Evolutionary conservation across 2,888 invertebrate species (phyloP).

Genomic region (Microplitis deprimator): DNA sequence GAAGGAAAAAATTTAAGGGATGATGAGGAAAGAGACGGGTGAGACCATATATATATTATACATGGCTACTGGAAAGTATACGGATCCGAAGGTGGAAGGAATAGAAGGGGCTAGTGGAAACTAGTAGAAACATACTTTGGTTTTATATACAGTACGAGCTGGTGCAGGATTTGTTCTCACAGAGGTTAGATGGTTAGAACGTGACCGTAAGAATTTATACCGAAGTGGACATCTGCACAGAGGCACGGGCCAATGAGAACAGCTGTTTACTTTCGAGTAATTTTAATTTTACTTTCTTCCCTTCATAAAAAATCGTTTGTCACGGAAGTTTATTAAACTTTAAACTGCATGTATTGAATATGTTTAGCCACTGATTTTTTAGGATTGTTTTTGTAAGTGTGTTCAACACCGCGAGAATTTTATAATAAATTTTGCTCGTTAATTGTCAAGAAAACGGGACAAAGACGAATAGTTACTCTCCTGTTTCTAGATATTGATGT

Average conservation of each 20-base stretch:
- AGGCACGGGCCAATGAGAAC: conserved; percentile 59
- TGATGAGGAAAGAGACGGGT: conserved; percentile 36
- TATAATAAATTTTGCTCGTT: too few relatives aligned
- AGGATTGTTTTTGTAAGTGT: neutral
- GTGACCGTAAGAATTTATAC: conserved; percentile 20
- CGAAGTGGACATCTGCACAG: conserved; percentile 66
- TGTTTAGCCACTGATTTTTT: neutral
- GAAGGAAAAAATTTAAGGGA: conserved; percentile 16
- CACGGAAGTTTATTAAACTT: neutral
- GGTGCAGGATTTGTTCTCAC: conserved; percentile 50
- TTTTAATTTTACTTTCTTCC: conserved; percentile 21
- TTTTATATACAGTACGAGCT: conserved; percentile 32
- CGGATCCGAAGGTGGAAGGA: neutral
- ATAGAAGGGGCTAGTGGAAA: conserved; percentile 33
- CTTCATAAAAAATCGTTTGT: neutral
- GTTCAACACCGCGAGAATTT: too few relatives aligned
- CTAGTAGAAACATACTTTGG: conserved; percentile 40
- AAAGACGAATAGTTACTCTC: too few relatives aligned
- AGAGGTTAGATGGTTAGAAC: conserved; percentile 40
- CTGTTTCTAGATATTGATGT: too few relatives aligned
- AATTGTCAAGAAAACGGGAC: too few relatives aligned
- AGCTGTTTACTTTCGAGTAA: conserved; percentile 46
- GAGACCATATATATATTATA: too few relatives aligned
- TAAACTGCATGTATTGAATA: neutral
- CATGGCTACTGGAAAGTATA: neutral